Conservation (phyloP, 2,113 vertebrate genomes). For the Plestiodon gilberti region DNA sequence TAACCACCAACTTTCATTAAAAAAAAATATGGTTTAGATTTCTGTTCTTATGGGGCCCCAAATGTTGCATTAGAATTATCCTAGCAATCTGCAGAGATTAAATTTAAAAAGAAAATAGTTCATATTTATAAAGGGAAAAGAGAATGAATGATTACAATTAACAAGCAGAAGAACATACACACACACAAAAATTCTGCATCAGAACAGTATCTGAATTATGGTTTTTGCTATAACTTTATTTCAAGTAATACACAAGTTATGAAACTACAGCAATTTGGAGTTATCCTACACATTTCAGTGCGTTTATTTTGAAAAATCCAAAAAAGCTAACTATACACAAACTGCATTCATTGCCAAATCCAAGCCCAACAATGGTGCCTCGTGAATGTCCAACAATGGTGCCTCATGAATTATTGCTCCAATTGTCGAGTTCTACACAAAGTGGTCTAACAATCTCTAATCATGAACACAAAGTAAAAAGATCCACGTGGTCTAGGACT, state of each 20-base stretch:
- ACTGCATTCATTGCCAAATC: constrained; percentile 60
- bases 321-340: constrained; percentile 66
- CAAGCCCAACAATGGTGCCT: constrained; percentile 53
- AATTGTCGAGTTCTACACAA: constrained; percentile 52
- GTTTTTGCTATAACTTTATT: constrained; percentile 79
- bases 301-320: constrained; percentile 62
- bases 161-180: constrained; percentile 53
- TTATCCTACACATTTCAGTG: constrained; percentile 68
- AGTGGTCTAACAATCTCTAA: constrained; percentile 27
- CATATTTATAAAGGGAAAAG: neutral
- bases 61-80: neutral
- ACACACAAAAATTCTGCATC: constrained; percentile 59
- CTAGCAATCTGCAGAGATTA: neutral
- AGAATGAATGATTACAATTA: neutral
- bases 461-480: constrained; percentile 25
- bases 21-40: too few species aligned
- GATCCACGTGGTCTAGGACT: neutral
- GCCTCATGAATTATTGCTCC: constrained; percentile 59
- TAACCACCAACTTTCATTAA: neutral
- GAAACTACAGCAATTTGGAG: constrained; percentile 74
- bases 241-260: constrained; percentile 79
- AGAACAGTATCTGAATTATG: constrained; percentile 67
- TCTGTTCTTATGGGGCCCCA: too few species aligned
- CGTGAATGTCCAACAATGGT: constrained; percentile 52
- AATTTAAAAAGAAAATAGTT: too few species aligned